Evolutionary conservation across 1,140 invertebrate species (phyloP), one percentile per base, ranked within the genome.

Genomic region (Phortica variegata): DNA sequence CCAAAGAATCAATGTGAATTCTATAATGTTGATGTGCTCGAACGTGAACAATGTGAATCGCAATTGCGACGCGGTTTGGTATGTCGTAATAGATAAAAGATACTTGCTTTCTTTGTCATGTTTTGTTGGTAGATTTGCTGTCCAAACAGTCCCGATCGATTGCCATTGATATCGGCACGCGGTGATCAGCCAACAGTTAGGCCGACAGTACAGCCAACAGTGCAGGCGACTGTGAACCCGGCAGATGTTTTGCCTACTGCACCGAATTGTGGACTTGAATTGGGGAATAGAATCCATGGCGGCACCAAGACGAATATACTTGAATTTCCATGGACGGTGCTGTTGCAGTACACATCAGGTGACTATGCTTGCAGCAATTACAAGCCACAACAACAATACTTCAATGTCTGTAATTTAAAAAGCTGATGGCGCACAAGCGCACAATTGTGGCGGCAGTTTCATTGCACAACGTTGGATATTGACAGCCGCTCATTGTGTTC

Each of bases 401-500:
- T n/a, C n/a, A n/a, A n/a, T n/a, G n/a, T n/a, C n/a, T n/a, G n/a
- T n/a, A n/a, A n/a, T n/a, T n/a, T n/a, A n/a, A n/a, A n/a, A n/a
- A 20, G 26, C 2, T 3, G 9, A 16, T 0, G 40, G 33, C 5
- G 5, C 16, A 1, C 44, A 52, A 33, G 52, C 54, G 6, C 77
- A 77, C 49, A 73, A 82, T 49, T 85, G 83, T 47, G 81, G 82
- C 0, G 81, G 77, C 0, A 62, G 77, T 33, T 76, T 84, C n/a
- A 79, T 83, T 47, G 81, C 77, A 26, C 75, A 78, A 21, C 62
- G 76, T 13, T 82, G 81, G 58, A 68, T 82, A 3, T 36, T 82
- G 4, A 83, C 81, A 0, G 82, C 82, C 0, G 81, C 80, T 3
- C 82, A 83, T 54, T 83, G 82, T 44, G 73, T 82, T 23, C 73